These are phyloP conservation scores for Python bivittatus DNA, from an alignment of 2,113 vertebrate species.

Conservation along the genomic window DNA sequence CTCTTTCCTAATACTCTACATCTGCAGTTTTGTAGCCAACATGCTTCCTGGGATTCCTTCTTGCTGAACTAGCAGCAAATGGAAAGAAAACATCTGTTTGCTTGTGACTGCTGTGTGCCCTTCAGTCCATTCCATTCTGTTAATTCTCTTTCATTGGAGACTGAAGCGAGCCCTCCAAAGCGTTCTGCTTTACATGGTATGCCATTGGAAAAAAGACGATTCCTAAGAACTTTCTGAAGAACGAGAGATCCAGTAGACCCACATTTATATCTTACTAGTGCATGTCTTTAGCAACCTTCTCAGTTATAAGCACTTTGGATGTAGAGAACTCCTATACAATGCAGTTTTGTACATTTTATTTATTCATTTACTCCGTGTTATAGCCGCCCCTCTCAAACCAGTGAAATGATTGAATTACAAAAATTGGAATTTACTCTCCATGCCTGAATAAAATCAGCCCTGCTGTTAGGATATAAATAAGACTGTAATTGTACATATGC, in stretches of 20 bases:
- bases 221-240: neutral
- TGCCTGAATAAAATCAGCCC: neutral
- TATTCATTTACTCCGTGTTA: too few relatives aligned
- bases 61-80: neutral
- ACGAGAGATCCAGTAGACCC: too few relatives aligned
- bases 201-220: neutral
- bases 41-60: neutral
- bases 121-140: conserved; percentile 21
- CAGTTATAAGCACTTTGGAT: neutral
- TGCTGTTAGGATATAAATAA: neutral
- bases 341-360: neutral
- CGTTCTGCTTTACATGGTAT: neutral
- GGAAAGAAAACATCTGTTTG: conserved; percentile 15
- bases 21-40: conserved; percentile 17
- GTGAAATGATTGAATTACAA: too few relatives aligned
- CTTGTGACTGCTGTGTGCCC: conserved; percentile 13
- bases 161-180: neutral
- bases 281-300: neutral
- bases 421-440: neutral
- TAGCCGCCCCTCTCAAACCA: too few relatives aligned
- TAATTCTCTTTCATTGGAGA: conserved; percentile 43
- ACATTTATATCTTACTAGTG: neutral
- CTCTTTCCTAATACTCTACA: conserved; percentile 40
- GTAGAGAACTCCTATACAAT: neutral
- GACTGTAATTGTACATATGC: neutral